Conservation (phyloP, 2,888 invertebrate species). For the Pharmacophagus antenor region DNA sequence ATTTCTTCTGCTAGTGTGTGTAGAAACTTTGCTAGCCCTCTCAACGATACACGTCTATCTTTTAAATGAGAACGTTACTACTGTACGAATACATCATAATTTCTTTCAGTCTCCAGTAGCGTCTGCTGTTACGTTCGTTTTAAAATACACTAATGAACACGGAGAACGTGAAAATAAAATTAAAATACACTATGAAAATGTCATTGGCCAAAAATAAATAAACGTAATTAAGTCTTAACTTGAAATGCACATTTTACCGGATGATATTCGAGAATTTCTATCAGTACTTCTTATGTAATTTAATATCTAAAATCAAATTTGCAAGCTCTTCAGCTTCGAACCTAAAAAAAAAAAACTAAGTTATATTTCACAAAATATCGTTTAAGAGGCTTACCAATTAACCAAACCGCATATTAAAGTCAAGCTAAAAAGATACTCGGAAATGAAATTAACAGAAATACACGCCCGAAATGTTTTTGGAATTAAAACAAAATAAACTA, state of each 20-base stretch:
- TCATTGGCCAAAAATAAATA: background rate
- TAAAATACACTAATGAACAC: background rate
- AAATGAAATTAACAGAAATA: constrained; percentile 16
- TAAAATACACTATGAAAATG: too few species aligned
- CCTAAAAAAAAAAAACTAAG: background rate
- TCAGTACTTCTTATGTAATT: background rate
- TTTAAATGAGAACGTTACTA: background rate
- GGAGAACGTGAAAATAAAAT: too few species aligned
- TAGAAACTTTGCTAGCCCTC: constrained; percentile 49
- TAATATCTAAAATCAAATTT: constrained; percentile 1
- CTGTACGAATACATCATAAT: background rate
- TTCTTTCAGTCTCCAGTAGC: background rate
- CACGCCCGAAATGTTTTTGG: constrained; percentile 16
- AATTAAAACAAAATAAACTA: constrained; percentile 10
- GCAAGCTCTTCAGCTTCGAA: background rate
- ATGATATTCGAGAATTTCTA: background rate
- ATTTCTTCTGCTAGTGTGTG: constrained; percentile 48
- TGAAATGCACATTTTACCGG: background rate
- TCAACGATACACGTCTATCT: background rate
- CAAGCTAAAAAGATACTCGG: constrained; percentile 17
- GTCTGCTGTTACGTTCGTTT: too few species aligned
- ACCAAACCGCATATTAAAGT: constrained; percentile 17
- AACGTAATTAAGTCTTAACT: background rate
- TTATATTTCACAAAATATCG: constrained; percentile 8
- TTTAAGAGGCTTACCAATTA: constrained; percentile 27